These are phyloP conservation scores for Fulica atra DNA, from an alignment of 2,113 vertebrate genomes.

Conservation along the genomic window DNA sequence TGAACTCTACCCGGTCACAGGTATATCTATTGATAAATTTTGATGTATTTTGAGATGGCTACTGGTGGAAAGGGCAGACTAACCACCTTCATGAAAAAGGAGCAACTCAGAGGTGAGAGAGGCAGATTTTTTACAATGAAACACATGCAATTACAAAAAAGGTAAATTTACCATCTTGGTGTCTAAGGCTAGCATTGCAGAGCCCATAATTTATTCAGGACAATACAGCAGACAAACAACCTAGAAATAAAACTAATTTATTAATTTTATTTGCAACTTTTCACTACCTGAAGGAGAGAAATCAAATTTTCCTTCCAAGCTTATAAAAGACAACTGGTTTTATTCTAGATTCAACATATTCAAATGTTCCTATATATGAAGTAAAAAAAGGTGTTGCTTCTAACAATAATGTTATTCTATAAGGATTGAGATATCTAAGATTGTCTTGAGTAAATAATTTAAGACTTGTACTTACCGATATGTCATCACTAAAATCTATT, in stretches of 20 bases:
- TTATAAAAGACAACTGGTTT: not conserved
- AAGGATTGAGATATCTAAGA: not conserved
- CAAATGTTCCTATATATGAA: not conserved
- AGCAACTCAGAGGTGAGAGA: not conserved
- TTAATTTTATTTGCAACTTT: not conserved
- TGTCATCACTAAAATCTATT: constrained; percentile 97
- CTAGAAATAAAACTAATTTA: not conserved
- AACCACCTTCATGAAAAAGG: not conserved
- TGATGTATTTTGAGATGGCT: not conserved
- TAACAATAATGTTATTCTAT: not conserved
- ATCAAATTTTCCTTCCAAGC: not conserved
- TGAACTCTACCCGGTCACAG: not conserved
- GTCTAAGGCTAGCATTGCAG: not conserved
- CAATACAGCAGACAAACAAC: not conserved
- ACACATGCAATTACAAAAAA: not conserved
- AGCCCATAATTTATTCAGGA: not conserved
- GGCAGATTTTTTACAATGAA: not conserved
- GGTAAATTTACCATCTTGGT: not conserved
- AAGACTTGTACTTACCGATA: constrained; percentile 84
- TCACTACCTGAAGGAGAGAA: not conserved
- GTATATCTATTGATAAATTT: not conserved
- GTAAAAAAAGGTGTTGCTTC: not conserved
- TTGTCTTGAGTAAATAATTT: not conserved
- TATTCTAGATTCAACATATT: not conserved
- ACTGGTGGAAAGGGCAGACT: not conserved